Evolutionary conservation across 1,140 invertebrate species (phyloP).

Genomic region (Kradibia gibbosae): DNA sequence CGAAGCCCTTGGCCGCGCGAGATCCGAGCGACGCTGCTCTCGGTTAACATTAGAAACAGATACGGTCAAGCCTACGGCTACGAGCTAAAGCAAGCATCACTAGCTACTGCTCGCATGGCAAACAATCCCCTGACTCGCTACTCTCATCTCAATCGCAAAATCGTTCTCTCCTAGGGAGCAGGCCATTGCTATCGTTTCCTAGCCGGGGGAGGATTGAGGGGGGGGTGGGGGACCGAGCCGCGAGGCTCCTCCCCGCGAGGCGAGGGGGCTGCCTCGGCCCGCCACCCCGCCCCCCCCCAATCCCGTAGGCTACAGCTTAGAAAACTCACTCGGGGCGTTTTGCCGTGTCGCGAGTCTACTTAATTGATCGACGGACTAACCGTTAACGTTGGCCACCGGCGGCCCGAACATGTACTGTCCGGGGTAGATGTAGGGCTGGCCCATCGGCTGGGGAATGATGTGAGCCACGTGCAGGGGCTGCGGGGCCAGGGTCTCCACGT

Average conservation of each 20-base stretch:
- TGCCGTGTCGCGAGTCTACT: not conserved
- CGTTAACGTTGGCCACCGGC: slow-evolving; percentile 71
- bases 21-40: slow-evolving; percentile 66
- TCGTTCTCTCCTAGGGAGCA: not conserved
- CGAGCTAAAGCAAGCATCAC: slow-evolving; percentile 46
- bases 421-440: slow-evolving; percentile 70
- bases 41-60: slow-evolving; percentile 67
- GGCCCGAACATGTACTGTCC: slow-evolving; percentile 73
- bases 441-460: slow-evolving; percentile 61
- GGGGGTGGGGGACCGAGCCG: no score
- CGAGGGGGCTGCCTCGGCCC: not conserved
- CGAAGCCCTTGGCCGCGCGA: slow-evolving; percentile 63
- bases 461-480: slow-evolving; percentile 64
- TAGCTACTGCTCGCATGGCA: slow-evolving; percentile 28
- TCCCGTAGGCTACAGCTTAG: not conserved
- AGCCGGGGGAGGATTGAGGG: no score
- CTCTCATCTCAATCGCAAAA: not conserved
- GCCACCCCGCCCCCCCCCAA: not conserved
- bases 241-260: not conserved
- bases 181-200: no score
- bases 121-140: not conserved
- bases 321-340: no score
- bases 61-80: slow-evolving; percentile 58
- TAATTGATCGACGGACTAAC: slow-evolving; percentile 59
- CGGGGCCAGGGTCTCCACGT: slow-evolving; percentile 60